These are phyloP conservation scores for Macrosoma leucophasiata DNA, from an alignment of 2,888 invertebrate genomes.

Conservation along the genomic window DNA sequence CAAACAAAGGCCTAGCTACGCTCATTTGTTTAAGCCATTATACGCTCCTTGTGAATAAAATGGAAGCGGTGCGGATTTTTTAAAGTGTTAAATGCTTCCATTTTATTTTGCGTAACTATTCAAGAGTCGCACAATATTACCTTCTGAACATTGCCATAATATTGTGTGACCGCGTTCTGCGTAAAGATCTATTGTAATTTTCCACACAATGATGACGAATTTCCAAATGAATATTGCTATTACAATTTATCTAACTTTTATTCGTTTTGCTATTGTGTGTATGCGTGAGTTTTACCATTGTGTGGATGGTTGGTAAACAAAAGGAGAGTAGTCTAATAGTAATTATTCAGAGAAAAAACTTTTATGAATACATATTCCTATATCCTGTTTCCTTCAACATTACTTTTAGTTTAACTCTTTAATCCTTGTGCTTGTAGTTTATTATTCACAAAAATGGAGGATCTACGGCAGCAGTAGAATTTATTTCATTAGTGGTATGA, in stretches of 20 bases:
- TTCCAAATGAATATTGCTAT: neutral
- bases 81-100: conserved; percentile 18
- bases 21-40: conserved; percentile 51
- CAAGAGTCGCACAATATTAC: conserved; percentile 45
- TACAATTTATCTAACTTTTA: neutral
- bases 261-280: neutral
- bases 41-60: conserved; percentile 33
- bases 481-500: conserved; percentile 53
- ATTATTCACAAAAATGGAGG: conserved; percentile 49
- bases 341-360: conserved; percentile 26
- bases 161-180: conserved; percentile 55
- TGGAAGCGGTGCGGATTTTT: conserved; percentile 32
- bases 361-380: conserved; percentile 22
- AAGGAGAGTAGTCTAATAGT: conserved; percentile 58
- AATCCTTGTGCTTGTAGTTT: conserved; percentile 60
- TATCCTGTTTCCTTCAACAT: conserved; percentile 59
- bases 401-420: conserved; percentile 39
- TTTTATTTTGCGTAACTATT: conserved; percentile 35
- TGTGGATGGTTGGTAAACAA: conserved; percentile 46
- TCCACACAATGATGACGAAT: conserved; percentile 40
- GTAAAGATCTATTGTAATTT: conserved; percentile 42
- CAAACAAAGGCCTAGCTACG: conserved; percentile 1
- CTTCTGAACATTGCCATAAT: conserved; percentile 28
- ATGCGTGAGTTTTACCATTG: conserved; percentile 32
- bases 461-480: conserved; percentile 54